Evolutionary conservation across 2,888 invertebrate genomes (phyloP).

Genomic region (Drosophila mayaguana): DNA sequence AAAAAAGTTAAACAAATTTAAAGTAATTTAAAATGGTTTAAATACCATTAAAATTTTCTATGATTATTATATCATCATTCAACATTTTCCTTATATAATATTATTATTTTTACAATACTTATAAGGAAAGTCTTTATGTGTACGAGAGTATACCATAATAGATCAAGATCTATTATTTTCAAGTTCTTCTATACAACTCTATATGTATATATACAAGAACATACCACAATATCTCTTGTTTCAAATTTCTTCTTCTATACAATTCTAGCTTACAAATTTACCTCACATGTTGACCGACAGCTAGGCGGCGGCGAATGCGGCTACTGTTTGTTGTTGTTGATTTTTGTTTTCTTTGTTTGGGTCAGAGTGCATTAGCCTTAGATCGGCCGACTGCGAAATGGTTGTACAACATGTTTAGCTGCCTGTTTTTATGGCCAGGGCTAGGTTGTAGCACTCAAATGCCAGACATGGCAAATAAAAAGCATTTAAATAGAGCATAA

Average conservation of each 20-base stretch:
- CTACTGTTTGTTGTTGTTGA: not conserved
- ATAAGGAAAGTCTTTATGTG: not conserved
- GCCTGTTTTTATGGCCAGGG: conserved; percentile 57
- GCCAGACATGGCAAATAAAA: conserved; percentile 79
- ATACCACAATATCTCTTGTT: not conserved
- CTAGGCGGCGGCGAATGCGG: not conserved
- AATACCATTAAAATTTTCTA: not conserved
- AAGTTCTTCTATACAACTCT: not conserved
- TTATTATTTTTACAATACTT: not conserved
- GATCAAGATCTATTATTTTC: not conserved
- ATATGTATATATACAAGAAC: not conserved
- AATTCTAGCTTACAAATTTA: conserved; percentile 6
- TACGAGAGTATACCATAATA: too few relatives aligned
- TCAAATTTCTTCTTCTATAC: not conserved
- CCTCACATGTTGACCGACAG: conserved; percentile 7
- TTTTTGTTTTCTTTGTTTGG: conserved; percentile 15
- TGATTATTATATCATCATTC: not conserved
- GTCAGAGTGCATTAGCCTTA: conserved; percentile 76
- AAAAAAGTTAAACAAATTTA: too few relatives aligned
- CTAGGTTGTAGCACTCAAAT: conserved; percentile 64
- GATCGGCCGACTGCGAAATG: conserved; percentile 57
- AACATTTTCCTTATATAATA: not conserved
- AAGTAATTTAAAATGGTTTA: too few relatives aligned
- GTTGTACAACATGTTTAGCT: conserved; percentile 52
- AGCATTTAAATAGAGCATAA: conserved; percentile 77